phyloP scores from a whole-genome alignment of 2,797 vertebrate species.

The Gallinago nigripennis region DNA sequence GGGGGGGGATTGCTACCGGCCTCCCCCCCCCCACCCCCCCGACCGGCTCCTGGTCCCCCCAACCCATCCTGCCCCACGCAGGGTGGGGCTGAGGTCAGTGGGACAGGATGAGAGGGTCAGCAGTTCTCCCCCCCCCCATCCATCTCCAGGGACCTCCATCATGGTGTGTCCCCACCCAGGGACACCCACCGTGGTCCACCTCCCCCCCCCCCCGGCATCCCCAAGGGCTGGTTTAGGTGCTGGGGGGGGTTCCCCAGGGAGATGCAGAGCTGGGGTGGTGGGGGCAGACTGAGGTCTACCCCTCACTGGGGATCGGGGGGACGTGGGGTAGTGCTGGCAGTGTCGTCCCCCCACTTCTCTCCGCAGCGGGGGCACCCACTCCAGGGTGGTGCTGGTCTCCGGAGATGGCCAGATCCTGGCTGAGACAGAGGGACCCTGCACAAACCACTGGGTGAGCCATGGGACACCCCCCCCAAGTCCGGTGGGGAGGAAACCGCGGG shows the following conservation, averaged over 20 bases:
- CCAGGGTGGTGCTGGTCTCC: slow-evolving; percentile 85
- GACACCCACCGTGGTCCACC: not conserved
- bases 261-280: not conserved
- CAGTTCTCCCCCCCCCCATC: not conserved
- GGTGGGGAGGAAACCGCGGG: not conserved
- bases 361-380: slow-evolving; percentile 87
- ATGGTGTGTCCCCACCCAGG: not conserved
- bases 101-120: not conserved
- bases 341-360: not conserved
- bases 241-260: not conserved
- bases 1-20: too few relatives aligned
- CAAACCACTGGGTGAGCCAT: slow-evolving; percentile 91
- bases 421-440: slow-evolving; percentile 84
- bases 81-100: not conserved
- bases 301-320: too few relatives aligned
- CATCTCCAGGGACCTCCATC: not conserved
- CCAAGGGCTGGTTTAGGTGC: not conserved
- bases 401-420: slow-evolving; percentile 84
- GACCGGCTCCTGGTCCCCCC: not conserved
- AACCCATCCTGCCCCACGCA: not conserved
- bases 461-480: not conserved
- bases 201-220: not conserved
- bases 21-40: not conserved
- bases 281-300: not conserved
- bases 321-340: not conserved